Evolutionary conservation across 2,797 vertebrate genomes (phyloP), one percentile per base, ranked within the genome.

Genomic region (Falco berigora): DNA sequence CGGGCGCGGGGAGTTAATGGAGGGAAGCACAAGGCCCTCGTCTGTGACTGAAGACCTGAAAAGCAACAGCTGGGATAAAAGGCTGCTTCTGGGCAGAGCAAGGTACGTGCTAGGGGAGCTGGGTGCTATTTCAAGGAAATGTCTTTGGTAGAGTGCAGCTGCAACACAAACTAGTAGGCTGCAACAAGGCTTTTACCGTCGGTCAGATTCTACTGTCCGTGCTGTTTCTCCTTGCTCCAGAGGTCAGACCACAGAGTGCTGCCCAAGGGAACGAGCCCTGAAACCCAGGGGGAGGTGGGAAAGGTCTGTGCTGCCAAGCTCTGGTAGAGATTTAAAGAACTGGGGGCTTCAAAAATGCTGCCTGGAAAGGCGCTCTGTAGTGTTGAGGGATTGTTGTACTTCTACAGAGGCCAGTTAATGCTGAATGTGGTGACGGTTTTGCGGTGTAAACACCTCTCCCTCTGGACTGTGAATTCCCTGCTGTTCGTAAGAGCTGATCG

Each of bases 11-110:
- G 58, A 2, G 10, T 32, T 92, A 92, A 96, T 47, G 46, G 64
- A 94, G 82, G 66, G 42, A 92, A 90, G 53, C 19, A 40, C 62
- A 50, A 24, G 27, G 73, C 30, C 42, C 23, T 86, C 52, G 67
- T 80, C 90, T 93, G 59, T 82, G 78, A 80, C 80, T 77, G 72
- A 90, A 94, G 47, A 74, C 42, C 47, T 38, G 46, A 34, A 85
- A 81, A 89, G 59, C 59, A 85, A 46, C 55, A 87, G 63, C 59
- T 77, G 64, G 68, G 44, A 38, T 69, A 50, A 85, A 82, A 79
- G 36, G 5, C 61, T 59, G 74, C 55, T 73, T 62, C 63, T 82
- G 50, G 20, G 25, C 4, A 67, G 56, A 71, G 18, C 0, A 4
- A 79, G 72, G 69, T 30, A 15, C 3, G 16, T 4, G 1, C 14